Conservation (phyloP, 2,797 vertebrate species). For the Gadopsis bispinosus region DNA sequence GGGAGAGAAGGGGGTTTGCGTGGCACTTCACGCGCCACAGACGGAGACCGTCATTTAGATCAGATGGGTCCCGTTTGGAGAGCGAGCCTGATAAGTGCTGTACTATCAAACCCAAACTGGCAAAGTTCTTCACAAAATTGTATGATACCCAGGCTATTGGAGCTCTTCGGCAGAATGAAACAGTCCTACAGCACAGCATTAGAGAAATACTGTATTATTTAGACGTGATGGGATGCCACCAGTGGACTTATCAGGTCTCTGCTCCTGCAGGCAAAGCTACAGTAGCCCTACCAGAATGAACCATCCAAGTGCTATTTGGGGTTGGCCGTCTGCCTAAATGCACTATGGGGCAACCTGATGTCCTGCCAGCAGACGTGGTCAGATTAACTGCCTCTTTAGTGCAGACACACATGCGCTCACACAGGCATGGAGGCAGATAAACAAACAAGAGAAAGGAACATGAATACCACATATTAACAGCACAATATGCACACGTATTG, state of each 20-base stretch:
- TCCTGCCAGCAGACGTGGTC: constrained; percentile 68
- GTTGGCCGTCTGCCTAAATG: constrained; percentile 66
- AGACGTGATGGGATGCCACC: constrained; percentile 28
- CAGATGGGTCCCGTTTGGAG: constrained; percentile 47
- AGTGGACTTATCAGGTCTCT: constrained; percentile 46
- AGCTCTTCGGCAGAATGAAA: constrained; percentile 8
- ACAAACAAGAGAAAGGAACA: constrained; percentile 14
- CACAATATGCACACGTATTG: not conserved
- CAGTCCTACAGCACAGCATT: not conserved
- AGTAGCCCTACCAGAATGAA: constrained; percentile 24
- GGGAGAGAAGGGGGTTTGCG: constrained; percentile 29
- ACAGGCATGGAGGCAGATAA: not conserved
- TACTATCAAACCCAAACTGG: constrained; percentile 37
- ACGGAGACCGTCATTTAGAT: constrained; percentile 53
- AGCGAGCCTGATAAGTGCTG: constrained; percentile 40
- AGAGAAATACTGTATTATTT: not conserved
- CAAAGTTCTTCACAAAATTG: constrained; percentile 62
- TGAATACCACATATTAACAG: not conserved
- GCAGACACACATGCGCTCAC: constrained; percentile 4
- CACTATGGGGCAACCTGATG: constrained; percentile 63
- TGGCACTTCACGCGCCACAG: constrained; percentile 54
- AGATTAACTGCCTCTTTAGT: constrained; percentile 69
- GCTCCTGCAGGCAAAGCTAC: constrained; percentile 37
- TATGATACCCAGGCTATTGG: constrained; percentile 30
- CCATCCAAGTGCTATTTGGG: constrained; percentile 48